phyloP scores from a whole-genome alignment of 2,113 vertebrate species.

The Austrofundulus limnaeus region DNA sequence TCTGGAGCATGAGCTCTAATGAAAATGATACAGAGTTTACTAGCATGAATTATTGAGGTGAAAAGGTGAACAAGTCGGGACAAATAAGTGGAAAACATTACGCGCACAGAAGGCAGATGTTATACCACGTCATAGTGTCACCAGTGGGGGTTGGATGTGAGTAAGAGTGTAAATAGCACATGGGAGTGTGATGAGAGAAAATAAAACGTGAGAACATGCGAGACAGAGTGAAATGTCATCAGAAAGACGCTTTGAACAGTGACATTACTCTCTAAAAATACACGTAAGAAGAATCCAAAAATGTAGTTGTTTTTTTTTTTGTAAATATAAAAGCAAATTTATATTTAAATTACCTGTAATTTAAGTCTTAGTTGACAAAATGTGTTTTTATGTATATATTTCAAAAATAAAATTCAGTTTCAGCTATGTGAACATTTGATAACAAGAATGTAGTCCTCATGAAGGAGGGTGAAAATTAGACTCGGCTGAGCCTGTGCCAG shows the following conservation, averaged over 20 bases:
- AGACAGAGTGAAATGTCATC: neutral
- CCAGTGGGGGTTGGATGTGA: slow-evolving; percentile 5
- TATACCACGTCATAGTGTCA: slow-evolving; percentile 15
- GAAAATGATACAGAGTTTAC: slow-evolving; percentile 20
- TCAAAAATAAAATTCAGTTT: neutral
- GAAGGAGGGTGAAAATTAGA: slow-evolving; percentile 13
- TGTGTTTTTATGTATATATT: no score
- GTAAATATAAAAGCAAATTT: no score
- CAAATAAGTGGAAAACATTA: slow-evolving; percentile 14
- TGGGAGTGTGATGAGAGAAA: slow-evolving; percentile 1
- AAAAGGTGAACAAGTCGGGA: slow-evolving; percentile 15
- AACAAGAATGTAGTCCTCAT: neutral
- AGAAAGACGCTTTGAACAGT: neutral
- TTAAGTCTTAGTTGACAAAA: no score
- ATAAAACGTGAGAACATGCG: neutral
- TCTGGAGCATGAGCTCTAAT: slow-evolving; percentile 2
- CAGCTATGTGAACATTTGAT: neutral
- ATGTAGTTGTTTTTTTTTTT: no score
- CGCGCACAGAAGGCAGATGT: neutral
- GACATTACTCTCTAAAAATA: no score
- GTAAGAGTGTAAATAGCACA: slow-evolving; percentile 12
- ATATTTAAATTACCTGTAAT: no score
- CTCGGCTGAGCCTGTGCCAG: slow-evolving; percentile 27
- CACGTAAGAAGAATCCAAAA: no score
- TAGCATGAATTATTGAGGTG: slow-evolving; percentile 14